Evolutionary conservation across 2,797 vertebrate species (phyloP), one percentile per base, ranked within the genome.

Genomic region (Rhodeus uyekii): DNA sequence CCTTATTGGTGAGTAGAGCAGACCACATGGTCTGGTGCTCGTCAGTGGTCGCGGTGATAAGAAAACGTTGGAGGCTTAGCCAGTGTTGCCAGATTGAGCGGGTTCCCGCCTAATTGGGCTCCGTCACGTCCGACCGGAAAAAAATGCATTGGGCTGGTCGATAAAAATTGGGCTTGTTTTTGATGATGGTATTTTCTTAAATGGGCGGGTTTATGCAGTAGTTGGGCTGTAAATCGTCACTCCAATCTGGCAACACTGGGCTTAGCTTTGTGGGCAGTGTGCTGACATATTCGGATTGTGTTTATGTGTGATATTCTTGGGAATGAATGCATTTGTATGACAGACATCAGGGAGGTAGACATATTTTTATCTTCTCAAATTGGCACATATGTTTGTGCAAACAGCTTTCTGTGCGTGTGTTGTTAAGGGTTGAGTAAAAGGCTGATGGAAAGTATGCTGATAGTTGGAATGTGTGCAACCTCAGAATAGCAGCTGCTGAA

Each of bases 401-500:
- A 82, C 67, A 16, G 63, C 13, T 74, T 84, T 77, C 38, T 36
- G 5, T 58, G 29, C 8, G 4, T 61, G 16, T 80, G 67, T 61
- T 75, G 68, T 53, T 71, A 42, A 50, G 63, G 82, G 39, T 13
- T 55, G 71, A 87, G 88, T 91, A 88, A 92, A 93, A 87, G 79
- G 50, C 86, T 29, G 44, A 83, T 91, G 93, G 92, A 94, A 93
- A 94, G 85, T 87, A 90, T 89, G 86, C 89, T 81, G 76, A 88
- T 86, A 91, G 83, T 84, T 89, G 92, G 93, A 94, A 91, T 87
- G 78, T 85, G 84, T 89, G 89, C 75, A 76, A 78, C 83, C 91
- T 91, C 79, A 88, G 90, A 94, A 93, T 94, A 94, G 94, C 84
- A 91, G 77, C 90, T 82, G 88, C 88, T 89, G 89, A 67, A 85